A percentile compares a stretch with the other conserved stretches of the same genome.
Evolutionary conservation across 2,113 vertebrate genomes (phyloP).

Genomic region (Ranitomeya variabilis): DNA sequence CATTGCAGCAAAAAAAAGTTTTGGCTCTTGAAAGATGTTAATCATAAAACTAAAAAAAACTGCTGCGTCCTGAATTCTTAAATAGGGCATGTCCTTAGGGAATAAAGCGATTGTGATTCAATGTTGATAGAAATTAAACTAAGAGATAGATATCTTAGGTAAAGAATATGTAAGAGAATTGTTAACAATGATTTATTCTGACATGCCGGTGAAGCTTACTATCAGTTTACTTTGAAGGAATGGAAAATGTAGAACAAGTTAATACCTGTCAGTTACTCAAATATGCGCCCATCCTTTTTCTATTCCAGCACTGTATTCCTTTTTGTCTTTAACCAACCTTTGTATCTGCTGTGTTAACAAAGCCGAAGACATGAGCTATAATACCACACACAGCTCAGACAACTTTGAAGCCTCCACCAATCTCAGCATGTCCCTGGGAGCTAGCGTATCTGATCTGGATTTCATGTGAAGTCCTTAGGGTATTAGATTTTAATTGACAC

Average conservation of each 20-base stretch:
- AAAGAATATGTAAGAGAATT: not conserved
- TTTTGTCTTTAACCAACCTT: constrained; percentile 9
- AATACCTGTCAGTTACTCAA: not conserved
- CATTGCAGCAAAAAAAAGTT: no score
- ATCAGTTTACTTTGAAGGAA: not conserved
- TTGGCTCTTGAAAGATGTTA: no score
- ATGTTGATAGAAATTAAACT: no score
- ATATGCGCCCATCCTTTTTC: not conserved
- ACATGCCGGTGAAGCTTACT: not conserved
- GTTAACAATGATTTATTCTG: not conserved
- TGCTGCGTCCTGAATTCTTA: no score
- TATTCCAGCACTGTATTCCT: not conserved
- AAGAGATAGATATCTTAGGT: no score
- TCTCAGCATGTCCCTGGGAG: constrained; percentile 32
- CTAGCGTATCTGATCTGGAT: constrained; percentile 42
- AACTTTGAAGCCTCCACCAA: constrained; percentile 44
- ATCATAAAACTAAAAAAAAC: no score
- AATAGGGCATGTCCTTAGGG: no score
- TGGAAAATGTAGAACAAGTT: not conserved
- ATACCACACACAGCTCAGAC: constrained; percentile 48
- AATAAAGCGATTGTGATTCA: no score
- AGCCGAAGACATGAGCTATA: constrained; percentile 15
- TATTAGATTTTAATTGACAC: constrained; percentile 55
- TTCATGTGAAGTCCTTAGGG: constrained; percentile 49
- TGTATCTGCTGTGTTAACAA: constrained; percentile 46